Evolutionary conservation across 2,113 vertebrate species (phyloP), one percentile per base, ranked within the genome.

Genomic region (Proteles cristata): DNA sequence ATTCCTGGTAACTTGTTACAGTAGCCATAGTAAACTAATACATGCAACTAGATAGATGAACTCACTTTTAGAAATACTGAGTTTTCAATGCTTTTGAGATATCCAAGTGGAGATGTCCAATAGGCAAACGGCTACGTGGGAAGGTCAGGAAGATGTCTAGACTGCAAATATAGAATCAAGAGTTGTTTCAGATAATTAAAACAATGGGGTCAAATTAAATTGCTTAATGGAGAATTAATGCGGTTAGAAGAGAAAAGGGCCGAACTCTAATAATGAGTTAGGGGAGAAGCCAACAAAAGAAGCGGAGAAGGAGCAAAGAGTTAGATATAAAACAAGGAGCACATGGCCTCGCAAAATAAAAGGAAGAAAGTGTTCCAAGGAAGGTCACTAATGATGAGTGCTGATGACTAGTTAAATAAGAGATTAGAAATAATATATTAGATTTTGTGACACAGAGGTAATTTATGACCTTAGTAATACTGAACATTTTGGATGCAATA

Each of bases 371-470:
- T 21, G 3, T 65, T 93, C 79, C 31, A 89, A 93, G 12, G 12
- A 89, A 19, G 31, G 23, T 80, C 43, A 39, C 48, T 93, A 81
- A 45, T 95, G 45, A 90, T 85, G 23, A 85, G 85, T 58, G 23
- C 12, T 74, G 71, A 80, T 90, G 4, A 48, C 12, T 33, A 31
- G 21, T 79, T 76, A 76, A 92, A 77, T 83, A 80, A 77, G 25
- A 94, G 39, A 93, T 17, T 86, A n/a, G 15, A 73, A 87, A 65
- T 15, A 1, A n/a, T 58, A 48, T 39, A 85, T 92, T 92, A 87
- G 15, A 74, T 95, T 81, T 95, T 89, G 63, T 90, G 73, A 81
- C 58, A 86, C 17, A 82, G 12, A 95, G 25, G 26, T 48, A 73
- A 95, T 73, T 63, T 4, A 21, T 88, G 31, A 82, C 31, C 7